These are phyloP conservation scores for Pemphigus obesinymphae DNA, from an alignment of 1,140 invertebrate genomes.

Conservation along the genomic window DNA sequence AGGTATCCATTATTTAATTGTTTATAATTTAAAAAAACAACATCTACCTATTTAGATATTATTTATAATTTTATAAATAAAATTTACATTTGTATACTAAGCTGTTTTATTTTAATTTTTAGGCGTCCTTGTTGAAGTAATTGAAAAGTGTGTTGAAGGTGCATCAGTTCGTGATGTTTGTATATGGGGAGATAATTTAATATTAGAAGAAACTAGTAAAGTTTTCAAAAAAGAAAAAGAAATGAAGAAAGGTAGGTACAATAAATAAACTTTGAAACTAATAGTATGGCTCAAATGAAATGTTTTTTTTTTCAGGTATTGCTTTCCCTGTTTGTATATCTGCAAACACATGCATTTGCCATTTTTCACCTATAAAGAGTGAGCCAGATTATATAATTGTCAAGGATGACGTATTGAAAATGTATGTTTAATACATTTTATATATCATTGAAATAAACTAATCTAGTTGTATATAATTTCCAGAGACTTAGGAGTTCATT, in stretches of 20 bases:
- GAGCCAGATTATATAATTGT: conserved; percentile 85
- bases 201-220: conserved; percentile 89
- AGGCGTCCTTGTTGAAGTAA: conserved; percentile 67
- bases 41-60: no score
- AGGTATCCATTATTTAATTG: no score
- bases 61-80: no score
- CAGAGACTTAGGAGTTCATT: conserved; percentile 94
- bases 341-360: conserved; percentile 98
- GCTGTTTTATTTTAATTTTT: no score
- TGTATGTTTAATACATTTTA: conserved; percentile 62
- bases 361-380: conserved; percentile 91
- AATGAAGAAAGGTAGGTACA: conserved; percentile 75
- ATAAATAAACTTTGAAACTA: no score
- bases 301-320: conserved; percentile 60
- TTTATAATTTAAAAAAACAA: no score
- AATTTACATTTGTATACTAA: no score
- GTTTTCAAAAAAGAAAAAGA: conserved; percentile 99
- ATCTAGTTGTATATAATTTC: conserved; percentile 49
- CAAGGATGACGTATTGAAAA: conserved; percentile 94
- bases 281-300: not conserved
- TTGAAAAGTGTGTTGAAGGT: conserved; percentile 80
- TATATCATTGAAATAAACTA: not conserved
- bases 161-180: conserved; percentile 88
- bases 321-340: conserved; percentile 98
- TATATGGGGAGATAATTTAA: conserved; percentile 80